phyloP scores from a whole-genome alignment of 2,797 vertebrate genomes.

The Halcyon smyrnensis region DNA sequence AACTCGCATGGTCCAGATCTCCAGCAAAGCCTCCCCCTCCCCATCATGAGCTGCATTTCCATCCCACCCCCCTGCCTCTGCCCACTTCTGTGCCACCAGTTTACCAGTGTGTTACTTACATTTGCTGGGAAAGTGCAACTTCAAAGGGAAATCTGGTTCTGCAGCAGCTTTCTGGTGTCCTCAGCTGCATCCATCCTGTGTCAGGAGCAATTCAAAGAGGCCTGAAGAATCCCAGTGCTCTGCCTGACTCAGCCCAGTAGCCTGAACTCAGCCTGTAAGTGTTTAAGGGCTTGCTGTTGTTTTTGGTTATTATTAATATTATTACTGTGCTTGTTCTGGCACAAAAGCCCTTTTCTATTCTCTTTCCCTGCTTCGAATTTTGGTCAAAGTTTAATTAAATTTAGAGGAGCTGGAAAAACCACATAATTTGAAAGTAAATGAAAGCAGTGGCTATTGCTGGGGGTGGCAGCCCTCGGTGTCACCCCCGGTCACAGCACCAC shows the following conservation, averaged over 20 bases:
- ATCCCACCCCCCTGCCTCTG: neutral
- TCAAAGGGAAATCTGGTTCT: neutral
- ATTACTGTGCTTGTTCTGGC: constrained; percentile 38
- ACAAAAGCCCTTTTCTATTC: neutral
- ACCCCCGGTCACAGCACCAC: neutral
- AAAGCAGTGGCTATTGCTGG: neutral
- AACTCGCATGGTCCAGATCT: neutral
- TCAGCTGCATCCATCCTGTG: accelerated
- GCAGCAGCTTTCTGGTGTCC: neutral
- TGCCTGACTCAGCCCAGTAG: neutral
- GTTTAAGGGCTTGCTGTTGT: neutral
- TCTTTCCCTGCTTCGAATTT: neutral
- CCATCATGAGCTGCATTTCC: accelerated
- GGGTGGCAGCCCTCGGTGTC: neutral
- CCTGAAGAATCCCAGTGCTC: neutral
- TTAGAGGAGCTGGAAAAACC: constrained; percentile 25
- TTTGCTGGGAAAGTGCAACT: neutral
- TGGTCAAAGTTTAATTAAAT: constrained; percentile 59
- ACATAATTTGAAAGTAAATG: constrained; percentile 44
- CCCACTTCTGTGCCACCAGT: neutral
- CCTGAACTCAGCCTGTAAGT: neutral
- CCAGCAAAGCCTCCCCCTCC: neutral
- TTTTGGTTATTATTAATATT: constrained; percentile 33
- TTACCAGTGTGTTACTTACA: accelerated
- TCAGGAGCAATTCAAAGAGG: neutral